Base-by-base conservation (phyloP, 2,113 vertebrate genomes). In the Acrocephalus kingi region DNA sequence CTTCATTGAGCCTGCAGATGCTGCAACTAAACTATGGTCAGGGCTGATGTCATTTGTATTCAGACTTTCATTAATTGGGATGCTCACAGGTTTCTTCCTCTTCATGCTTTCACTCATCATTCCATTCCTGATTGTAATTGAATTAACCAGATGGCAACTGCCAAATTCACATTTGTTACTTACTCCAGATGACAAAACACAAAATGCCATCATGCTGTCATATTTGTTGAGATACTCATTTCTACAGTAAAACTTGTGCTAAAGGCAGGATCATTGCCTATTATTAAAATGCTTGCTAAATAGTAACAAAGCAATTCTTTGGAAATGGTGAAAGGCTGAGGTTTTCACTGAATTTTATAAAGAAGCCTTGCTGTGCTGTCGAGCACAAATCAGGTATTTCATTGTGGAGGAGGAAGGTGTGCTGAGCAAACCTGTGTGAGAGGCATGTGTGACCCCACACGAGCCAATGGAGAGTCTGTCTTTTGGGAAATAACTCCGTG, bases 81-180 rank as follows among this genome's bases (percentile, higher is more conserved):
- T 76, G 28, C 15, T 95, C 62, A 49, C 30, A 54, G 5, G 5
- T 84, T 94, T 89, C 48, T 75, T 89, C 11, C 41, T 87, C 37
- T 64, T 90, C 61, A n/a, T 72, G 27, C 33, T 69, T 88, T 82
- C 56, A 21, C 22, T 74, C 48, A 41, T 89, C 52, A 63, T 78
- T 90, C 88, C 72, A 56, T 90, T 75, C 81, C 11, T 59, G 48
- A 67, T 56, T 67, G 39, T 37, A 89, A 84, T 74, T 4, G 3
- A 92, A 89, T 92, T 92, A 94, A 82, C 69, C 80, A 94, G 74
- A 87, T 73, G 84, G 84, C 43, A 94, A 37, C 78, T 73, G 73
- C 31, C 54, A 79, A 54, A 23, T 92, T 91, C 56, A 37, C n/a
- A 39, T 87, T 91, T 71, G 18, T 55, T 84, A 6, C 31, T 72